Evolutionary conservation across 2,797 vertebrate species (phyloP), one percentile per base, ranked within the genome.

Genomic region (Sebastes variabilis): DNA sequence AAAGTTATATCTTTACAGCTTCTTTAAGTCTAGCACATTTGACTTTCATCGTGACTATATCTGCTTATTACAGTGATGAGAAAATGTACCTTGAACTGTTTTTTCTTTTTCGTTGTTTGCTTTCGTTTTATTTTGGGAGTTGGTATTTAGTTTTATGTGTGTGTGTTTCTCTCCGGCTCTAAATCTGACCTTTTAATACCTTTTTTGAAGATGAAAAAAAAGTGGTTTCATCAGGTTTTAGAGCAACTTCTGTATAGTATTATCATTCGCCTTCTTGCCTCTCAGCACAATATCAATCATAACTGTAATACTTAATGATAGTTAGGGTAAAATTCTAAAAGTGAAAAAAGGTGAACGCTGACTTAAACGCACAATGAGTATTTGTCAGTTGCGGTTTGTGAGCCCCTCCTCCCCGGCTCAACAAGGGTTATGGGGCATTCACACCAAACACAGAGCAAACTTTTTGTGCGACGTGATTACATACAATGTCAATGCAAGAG

Each of bases 151-250:
- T 30, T 62, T 18, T 38, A 18, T 64, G n/a, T 24, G 8, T 65
- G 4, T 66, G 5, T 66, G 56, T 78, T 68, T n/a, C 18, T 66
- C 10, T 67, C 72, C 58, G 64, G 70, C 42, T 80, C 30, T n/a
- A 72, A 79, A 34, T 1, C 52, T 78, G 81, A 83, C 80, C 71
- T 87, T 90, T 78, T 34, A 62, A 68, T 81, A 66, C 34, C 49
- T 34, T 61, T 76, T 58, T 49, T 49, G 29, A 82, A 58, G 38
- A 56, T 2, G 30, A 74, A 65, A 22, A 84, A 75, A 68, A 52
- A 30, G 24, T 24, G 46, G 13, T 67, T 68, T 66, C 42, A 18
- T 42, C 29, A 32, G 29, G 8, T 67, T 70, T 67, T 25, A 55
- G 16, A 49, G 14, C 11, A 25, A 12, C 22, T 20, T n/a, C 30